Base-by-base conservation (phyloP, 2,113 vertebrate species). In the Mormyrus iriodes region DNA sequence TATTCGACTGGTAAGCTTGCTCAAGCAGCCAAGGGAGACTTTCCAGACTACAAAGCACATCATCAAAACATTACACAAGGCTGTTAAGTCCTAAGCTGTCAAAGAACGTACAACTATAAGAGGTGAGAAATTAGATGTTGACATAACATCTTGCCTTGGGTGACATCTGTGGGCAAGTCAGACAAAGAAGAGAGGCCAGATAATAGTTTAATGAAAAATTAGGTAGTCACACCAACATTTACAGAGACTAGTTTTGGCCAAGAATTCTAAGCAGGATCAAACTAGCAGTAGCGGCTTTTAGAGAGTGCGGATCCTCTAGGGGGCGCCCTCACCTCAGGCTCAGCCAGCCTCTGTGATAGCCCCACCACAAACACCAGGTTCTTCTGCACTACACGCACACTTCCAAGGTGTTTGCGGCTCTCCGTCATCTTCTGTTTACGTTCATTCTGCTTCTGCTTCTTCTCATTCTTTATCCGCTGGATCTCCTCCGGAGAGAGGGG, bases 401-500 rank as follows among this genome's bases (percentile, higher is more conserved):
- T 99, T 93, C 97, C 98, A 96, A 99, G 95, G 90, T 99, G 98
- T 93, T 99, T 99, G 91, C 98, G 97, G 92, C 99, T 99, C 96
- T 99, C 98, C 93, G 98, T 99, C 95, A 99, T 98, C 95, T 99
- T 99, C 95, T 99, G 98, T 96, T 99, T 99, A 92, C 98, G 98
- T 92, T 99, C 98, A 15, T 98, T 99, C 94, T 99, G 98, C 96
- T 99, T 99, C 93, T 99, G 98, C 94, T 99, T 99, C 95, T 99
- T 99, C 95, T 99, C 98, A 85, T 98, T 99, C 95, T 99, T 99
- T 98, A 99, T 99, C 96, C 98, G 99, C 93, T 99, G 98, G 93
- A 99, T 96, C 93, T 99, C 98, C 94, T 99, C 98, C 94, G 98
- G 97, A 95, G 98, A 99, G 90, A 99, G 97, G 93, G 98, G 98